Evolutionary conservation across 2,888 invertebrate genomes (phyloP).

Genomic region (Chironomus riparius): DNA sequence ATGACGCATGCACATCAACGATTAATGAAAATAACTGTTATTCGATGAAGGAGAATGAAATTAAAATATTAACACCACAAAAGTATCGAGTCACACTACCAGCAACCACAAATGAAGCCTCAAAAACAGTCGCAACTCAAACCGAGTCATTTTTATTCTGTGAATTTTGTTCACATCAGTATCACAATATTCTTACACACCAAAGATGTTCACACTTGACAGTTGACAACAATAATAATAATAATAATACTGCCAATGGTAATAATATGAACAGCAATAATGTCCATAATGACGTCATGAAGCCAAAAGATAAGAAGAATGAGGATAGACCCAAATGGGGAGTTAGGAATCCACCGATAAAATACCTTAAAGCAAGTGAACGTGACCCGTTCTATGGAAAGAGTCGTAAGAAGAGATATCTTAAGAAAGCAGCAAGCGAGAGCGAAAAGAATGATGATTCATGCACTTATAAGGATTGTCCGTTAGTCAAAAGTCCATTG

Average conservation of each 20-base stretch:
- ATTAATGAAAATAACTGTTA: neutral
- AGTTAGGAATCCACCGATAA: conserved; percentile 65
- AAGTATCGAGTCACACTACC: conserved; percentile 13
- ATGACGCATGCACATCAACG: conserved; percentile 22
- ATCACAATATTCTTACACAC: neutral
- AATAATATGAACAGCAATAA: neutral
- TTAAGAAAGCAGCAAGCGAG: neutral
- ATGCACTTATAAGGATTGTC: conserved; percentile 9
- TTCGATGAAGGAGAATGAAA: neutral
- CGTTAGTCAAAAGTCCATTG: conserved; percentile 7
- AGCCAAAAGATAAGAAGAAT: conserved; percentile 24
- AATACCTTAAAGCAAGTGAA: conserved; percentile 83
- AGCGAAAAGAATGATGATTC: conserved; percentile 16
- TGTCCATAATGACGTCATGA: neutral
- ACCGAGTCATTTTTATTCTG: conserved; percentile 18
- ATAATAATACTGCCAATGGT: neutral
- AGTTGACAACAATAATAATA: neutral
- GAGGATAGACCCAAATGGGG: conserved; percentile 61
- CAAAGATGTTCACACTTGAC: neutral
- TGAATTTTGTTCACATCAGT: conserved; percentile 18
- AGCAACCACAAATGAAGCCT: neutral
- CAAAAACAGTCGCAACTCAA: neutral
- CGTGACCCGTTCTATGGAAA: conserved; percentile 76
- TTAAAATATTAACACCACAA: conserved; percentile 21
- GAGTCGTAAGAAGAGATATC: conserved; percentile 41